Conservation (phyloP, 2,888 invertebrate genomes). For the Opisthograptis luteolata region DNA sequence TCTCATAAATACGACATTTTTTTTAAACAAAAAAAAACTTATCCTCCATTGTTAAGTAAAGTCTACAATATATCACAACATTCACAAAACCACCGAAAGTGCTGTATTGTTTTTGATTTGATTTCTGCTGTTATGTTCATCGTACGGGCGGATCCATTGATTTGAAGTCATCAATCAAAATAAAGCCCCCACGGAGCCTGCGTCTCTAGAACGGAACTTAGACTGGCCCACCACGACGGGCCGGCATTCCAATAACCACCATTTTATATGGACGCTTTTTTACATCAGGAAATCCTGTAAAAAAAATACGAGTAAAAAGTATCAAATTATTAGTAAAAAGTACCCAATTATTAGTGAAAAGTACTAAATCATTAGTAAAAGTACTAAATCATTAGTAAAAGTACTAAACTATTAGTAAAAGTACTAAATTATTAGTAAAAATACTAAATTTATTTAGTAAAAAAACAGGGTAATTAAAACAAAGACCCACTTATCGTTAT, state of each 20-base stretch:
- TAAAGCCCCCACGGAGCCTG: slow-evolving; percentile 63
- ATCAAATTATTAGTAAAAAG: too few relatives aligned
- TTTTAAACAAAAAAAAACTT: too few relatives aligned
- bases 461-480: too few relatives aligned
- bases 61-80: slow-evolving; percentile 2
- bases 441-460: too few relatives aligned
- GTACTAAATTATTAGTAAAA: too few relatives aligned
- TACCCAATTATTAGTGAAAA: too few relatives aligned
- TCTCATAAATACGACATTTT: too few relatives aligned
- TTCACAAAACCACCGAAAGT: neutral
- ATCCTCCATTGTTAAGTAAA: too few relatives aligned
- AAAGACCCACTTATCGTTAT: too few relatives aligned
- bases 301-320: neutral
- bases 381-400: too few relatives aligned
- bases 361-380: too few relatives aligned
- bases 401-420: too few relatives aligned
- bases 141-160: slow-evolving; percentile 75
- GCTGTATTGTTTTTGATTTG: slow-evolving; percentile 6
- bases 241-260: slow-evolving; percentile 54
- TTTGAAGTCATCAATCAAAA: slow-evolving; percentile 84
- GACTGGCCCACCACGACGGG: slow-evolving; percentile 71
- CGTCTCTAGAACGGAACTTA: slow-evolving; percentile 81
- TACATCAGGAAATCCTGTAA: neutral
- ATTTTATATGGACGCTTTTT: slow-evolving; percentile 14
- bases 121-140: slow-evolving; percentile 25